phyloP scores from a whole-genome alignment of 1,140 invertebrate species.

The Conus ventricosus region DNA sequence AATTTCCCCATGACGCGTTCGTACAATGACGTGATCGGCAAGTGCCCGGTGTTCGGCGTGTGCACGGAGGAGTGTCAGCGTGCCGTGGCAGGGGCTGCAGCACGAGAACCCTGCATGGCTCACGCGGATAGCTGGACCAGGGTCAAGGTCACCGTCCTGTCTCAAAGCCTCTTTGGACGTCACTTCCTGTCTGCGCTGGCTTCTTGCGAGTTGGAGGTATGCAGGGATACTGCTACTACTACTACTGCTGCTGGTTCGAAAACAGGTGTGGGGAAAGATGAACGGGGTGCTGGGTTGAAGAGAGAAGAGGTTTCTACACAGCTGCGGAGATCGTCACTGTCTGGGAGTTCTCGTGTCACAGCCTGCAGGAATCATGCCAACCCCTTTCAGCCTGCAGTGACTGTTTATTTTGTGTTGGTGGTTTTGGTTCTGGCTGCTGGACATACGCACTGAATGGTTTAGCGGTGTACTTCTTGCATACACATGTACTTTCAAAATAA shows the following conservation, averaged over 20 bases:
- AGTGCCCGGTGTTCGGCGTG: neutral
- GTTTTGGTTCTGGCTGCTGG: neutral
- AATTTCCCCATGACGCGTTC: neutral
- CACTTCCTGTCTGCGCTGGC: slow-evolving; percentile 1
- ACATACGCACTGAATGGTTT: too few species aligned
- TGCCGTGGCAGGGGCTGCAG: neutral
- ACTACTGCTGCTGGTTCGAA: neutral
- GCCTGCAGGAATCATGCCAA: neutral
- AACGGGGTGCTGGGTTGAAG: neutral
- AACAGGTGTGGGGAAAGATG: neutral
- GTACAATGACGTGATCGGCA: neutral
- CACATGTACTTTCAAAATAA: too few species aligned
- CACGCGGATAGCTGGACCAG: neutral
- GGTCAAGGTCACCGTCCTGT: neutral
- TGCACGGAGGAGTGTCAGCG: neutral
- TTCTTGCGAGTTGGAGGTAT: neutral
- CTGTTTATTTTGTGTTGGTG: neutral
- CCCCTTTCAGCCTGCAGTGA: too few species aligned
- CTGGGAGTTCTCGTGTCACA: neutral
- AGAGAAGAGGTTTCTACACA: neutral
- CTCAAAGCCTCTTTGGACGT: neutral
- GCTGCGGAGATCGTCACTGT: neutral
- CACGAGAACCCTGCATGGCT: neutral
- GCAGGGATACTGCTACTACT: neutral
- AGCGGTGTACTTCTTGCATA: too few species aligned